Evolutionary conservation across 2,888 invertebrate genomes (phyloP), one percentile per base, ranked within the genome.

Genomic region (Monochamus alternatus): DNA sequence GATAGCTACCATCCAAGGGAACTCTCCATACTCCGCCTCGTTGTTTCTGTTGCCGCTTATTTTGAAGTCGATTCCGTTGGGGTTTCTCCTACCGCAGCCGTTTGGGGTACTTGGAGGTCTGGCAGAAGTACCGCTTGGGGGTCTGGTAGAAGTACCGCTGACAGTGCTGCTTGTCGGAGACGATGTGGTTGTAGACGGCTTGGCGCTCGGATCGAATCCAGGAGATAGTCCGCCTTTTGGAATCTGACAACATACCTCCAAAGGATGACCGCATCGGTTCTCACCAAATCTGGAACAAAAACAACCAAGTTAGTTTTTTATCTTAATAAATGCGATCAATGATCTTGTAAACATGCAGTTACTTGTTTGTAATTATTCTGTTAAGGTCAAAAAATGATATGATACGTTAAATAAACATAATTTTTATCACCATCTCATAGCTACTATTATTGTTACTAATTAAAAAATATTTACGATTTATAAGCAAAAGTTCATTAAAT

Each of bases 1-100:
- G 51, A 95, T 89, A 0, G 95, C 95, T 0, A 94, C 93, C 94
- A 95, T 95, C 96, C 96, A 96, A 0, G 95, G 95, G 86, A 95
- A 96, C 88, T 96, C 96, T 0, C 93, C 96, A 81, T 93, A 96
- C 84, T 95, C 93, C 0, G 92, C 91, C 86, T 95, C 95, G 63
- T 92, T 92, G 78, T 94, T 90, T 0, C 84, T 86, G n/a, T 92
- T 91, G 0, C 94, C 91, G 0, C 92, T 93, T 44, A 95, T 95
- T 47, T 93, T 90, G 82, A 95, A 93, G 8, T 94, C 94, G 0
- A 96, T 92, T 0, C 97, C 96, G 0, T 93, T 90, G 0, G 92
- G 89, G 86, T 96, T 94, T n/a, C 94, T 90, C 84, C 91, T 91
- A 0, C 96, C 96, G 84, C 96, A 96, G 59, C 10, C 65, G 65